Base-by-base conservation (phyloP, 2,888 invertebrate species). In the Diarsia rubi region DNA sequence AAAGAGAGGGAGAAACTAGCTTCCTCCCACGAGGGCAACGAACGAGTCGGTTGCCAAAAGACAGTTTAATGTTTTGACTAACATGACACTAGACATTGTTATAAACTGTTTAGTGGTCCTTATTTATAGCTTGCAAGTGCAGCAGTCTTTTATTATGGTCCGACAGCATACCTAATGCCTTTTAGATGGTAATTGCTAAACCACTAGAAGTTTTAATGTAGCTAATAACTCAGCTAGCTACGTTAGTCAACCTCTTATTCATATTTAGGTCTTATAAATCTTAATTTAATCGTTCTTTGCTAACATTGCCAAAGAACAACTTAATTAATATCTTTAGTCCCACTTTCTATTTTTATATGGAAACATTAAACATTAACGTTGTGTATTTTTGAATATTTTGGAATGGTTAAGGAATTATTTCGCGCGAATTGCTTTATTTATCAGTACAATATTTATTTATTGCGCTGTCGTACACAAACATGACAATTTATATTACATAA, bases 21-120 rank as follows among this genome's bases (percentile, higher is more conserved):
- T 49, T 37, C 24, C 31, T 49, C 14, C 42, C 44, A 49, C 21
- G 24, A 66, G 84, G 74, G 60, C 69, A 81, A 74, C 42, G 81
- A 66, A 62, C 81, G 75, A 44, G 42, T 24, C 16, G 47, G 24
- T 80, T 80, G 81, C 84, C 81, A 81, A 81, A 81, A 83, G 66
- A 84, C 75, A 74, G 62, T 80, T 79, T 83, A 81, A 80, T 81
- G 69, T 73, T 80, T 73, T 69, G 60, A 73, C 84, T 73, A 83
- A 83, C 68, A 83, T 80, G 60, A 64, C 42, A 57, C 60, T 62
- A 66, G 49, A 57, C 64, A 66, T 79, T 78, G 66, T 74, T 83
- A 54, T 52, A 79, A 62, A 81, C 62, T 57, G 45, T 66, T 73
- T 74, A 80, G 68, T n/a, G 0, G n/a, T 0, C 59, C 12, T 73